Evolutionary conservation across 2,113 vertebrate species (phyloP).

Genomic region (Sceloporus undulatus): DNA sequence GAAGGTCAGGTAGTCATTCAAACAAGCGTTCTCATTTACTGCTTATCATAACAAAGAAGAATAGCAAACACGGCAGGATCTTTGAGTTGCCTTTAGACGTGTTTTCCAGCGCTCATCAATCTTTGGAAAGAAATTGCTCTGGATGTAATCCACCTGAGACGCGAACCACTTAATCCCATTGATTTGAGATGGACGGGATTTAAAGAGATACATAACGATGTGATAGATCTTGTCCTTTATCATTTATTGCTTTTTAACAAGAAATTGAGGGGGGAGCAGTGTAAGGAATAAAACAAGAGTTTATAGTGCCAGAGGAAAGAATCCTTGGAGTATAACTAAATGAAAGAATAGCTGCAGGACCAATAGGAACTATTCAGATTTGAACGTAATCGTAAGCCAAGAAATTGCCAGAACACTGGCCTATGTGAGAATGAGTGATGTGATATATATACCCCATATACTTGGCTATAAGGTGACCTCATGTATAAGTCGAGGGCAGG

Average conservation of each 20-base stretch:
- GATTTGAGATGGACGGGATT: too few relatives aligned
- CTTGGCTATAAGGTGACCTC: too few relatives aligned
- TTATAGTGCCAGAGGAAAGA: too few relatives aligned
- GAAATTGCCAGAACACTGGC: background rate
- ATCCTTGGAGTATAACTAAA: too few relatives aligned
- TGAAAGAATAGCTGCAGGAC: background rate
- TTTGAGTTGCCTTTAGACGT: background rate
- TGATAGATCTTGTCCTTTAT: background rate
- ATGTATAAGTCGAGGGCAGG: too few relatives aligned
- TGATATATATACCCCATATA: background rate
- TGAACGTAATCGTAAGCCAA: background rate
- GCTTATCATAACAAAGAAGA: background rate
- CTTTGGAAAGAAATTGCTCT: background rate
- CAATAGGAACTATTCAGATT: background rate
- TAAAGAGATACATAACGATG: too few relatives aligned
- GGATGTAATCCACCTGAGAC: background rate
- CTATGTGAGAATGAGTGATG: too few relatives aligned
- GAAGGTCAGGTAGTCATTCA: background rate
- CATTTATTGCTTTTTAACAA: background rate
- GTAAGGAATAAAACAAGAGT: background rate
- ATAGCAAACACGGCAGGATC: too few relatives aligned
- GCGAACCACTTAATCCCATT: too few relatives aligned
- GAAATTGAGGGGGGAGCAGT: background rate
- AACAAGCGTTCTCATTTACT: background rate
- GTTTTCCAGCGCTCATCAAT: background rate